Evolutionary conservation across 2,888 invertebrate genomes (phyloP), one percentile per base, ranked within the genome.

Genomic region (Pediacus dermestoides): DNA sequence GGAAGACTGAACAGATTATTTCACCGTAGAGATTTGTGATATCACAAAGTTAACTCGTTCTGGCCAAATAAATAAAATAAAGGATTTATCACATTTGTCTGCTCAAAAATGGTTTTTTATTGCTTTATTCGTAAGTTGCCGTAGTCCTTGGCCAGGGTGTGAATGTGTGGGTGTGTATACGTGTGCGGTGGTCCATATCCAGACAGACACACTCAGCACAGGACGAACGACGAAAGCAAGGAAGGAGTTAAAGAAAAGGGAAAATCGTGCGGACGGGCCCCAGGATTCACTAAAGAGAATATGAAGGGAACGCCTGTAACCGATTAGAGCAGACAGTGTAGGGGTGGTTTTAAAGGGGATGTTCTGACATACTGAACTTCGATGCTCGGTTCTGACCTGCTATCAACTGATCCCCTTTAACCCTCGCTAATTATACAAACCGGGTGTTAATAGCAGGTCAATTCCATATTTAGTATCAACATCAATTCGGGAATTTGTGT

Each of bases 391-490:
- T 26, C 37, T 45, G 48, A 44, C 46, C 34, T 49, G 52, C 33
- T 41, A 42, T 42, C 40, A 34, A 11, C 9, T 8, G 23, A 12
- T 25, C 55, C 57, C 50, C 62, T 63, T 64, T 60, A 64, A 60
- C 9, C 43, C 50, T 44, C 51, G 50, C 54, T 64, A 64, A 65
- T 65, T 65, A 63, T 64, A 28, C 28, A 64, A 63, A 62, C 61
- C 60, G 60, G 61, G 64, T 64, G 63, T 60, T 63, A 63, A 63
- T 62, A 63, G 63, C 63, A 60, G 63, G 63, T 64, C 64, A 63
- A 64, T 64, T 63, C 60, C 58, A 55, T 57, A 58, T 61, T 61
- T 61, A 61, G 56, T 53, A 50, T 48, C 54, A 47, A 52, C 53
- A 52, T 56, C n/a, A n/a, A n/a, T n/a, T n/a, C n/a, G n/a, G n/a